Evolutionary conservation across 2,888 invertebrate species (phyloP).

Genomic region (Athetis lepigone): DNA sequence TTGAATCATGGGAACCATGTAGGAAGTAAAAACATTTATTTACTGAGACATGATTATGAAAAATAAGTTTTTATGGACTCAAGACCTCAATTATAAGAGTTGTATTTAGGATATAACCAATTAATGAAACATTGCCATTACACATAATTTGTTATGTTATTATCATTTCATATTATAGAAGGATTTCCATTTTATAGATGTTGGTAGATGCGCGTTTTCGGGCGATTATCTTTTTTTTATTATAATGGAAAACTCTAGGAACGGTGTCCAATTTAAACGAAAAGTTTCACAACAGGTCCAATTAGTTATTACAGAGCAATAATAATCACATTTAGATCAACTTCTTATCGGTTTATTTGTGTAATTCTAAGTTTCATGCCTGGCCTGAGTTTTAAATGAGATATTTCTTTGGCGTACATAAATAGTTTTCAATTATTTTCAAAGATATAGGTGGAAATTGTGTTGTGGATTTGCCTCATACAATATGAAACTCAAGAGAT

Average conservation of each 20-base stretch:
- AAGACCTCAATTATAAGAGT: too few species aligned
- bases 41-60: too few species aligned
- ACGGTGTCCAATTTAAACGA: not conserved
- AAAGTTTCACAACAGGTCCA: too few species aligned
- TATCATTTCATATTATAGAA: not conserved
- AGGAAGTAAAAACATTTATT: too few species aligned
- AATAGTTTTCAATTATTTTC: not conserved
- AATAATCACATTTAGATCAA: not conserved
- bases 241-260: not conserved
- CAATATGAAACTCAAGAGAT: too few species aligned
- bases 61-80: too few species aligned
- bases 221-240: not conserved
- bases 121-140: slow-evolving; percentile 11
- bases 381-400: slow-evolving; percentile 11
- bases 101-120: slow-evolving; percentile 1
- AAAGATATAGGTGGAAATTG: not conserved
- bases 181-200: not conserved
- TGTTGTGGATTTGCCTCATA: too few species aligned
- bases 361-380: not conserved
- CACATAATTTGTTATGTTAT: slow-evolving; percentile 6
- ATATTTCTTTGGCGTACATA: not conserved
- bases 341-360: not conserved
- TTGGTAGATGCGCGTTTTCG: not conserved
- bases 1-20: too few species aligned
- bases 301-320: not conserved